Evolutionary conservation across 2,113 vertebrate genomes (phyloP).

Genomic region (Pionites leucogaster): DNA sequence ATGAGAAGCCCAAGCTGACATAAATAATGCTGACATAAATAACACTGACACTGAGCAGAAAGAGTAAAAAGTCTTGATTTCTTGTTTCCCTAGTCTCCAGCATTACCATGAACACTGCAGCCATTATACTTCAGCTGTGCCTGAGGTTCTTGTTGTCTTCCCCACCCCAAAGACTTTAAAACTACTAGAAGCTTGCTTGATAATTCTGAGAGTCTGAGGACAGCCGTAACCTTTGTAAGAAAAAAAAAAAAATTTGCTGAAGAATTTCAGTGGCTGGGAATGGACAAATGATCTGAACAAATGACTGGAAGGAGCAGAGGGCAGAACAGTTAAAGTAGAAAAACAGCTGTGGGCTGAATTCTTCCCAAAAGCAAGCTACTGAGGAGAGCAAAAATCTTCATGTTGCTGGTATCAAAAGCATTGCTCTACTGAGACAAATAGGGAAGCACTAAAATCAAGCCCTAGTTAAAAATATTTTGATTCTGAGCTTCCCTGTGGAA

Average conservation of each 20-base stretch:
- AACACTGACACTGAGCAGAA: neutral
- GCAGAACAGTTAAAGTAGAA: neutral
- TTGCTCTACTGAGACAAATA: neutral
- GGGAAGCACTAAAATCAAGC: neutral
- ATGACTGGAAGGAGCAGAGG: neutral
- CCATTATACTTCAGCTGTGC: neutral
- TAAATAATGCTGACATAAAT: neutral
- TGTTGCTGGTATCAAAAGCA: neutral
- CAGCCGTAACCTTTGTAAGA: neutral
- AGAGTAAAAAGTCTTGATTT: neutral
- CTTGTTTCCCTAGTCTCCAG: neutral
- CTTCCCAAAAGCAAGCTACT: neutral
- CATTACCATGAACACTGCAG: neutral
- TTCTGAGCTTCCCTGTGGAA: neutral
- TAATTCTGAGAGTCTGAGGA: neutral
- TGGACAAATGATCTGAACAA: constrained; percentile 9
- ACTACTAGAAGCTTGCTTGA: neutral
- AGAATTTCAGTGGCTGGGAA: neutral
- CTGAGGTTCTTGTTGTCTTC: neutral
- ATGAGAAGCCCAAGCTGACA: neutral
- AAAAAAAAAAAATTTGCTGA: neutral
- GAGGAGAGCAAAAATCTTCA: neutral
- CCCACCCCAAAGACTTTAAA: neutral
- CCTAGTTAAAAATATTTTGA: neutral
- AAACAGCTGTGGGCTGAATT: constrained; percentile 35